A percentile compares a stretch with the other conserved stretches of the same genome.
These are phyloP conservation scores for Phalacrocorax brasilianus DNA, from an alignment of 2,113 vertebrate species.

Conservation along the genomic window DNA sequence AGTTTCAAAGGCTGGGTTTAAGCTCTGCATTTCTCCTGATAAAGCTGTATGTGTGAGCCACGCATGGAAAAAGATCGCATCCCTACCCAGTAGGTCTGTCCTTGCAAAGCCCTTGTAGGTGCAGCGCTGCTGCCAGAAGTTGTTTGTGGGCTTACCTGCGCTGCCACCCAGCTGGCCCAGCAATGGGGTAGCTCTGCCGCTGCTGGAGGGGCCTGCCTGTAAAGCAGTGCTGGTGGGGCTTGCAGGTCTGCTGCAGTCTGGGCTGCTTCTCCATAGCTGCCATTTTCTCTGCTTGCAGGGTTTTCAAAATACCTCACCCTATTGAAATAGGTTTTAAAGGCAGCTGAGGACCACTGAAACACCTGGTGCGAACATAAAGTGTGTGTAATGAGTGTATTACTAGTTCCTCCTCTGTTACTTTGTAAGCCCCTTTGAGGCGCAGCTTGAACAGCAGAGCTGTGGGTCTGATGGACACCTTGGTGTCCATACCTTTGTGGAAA, in stretches of 20 bases:
- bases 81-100: not conserved
- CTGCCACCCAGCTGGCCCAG: rapidly evolving
- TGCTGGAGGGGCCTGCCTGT: not conserved
- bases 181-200: not conserved
- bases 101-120: not conserved
- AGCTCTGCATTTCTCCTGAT: not conserved
- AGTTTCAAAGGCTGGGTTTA: not conserved
- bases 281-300: not conserved
- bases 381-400: not conserved
- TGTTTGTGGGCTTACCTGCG: not conserved
- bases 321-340: not conserved
- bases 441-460: not conserved
- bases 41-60: not conserved
- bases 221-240: rapidly evolving
- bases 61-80: rapidly evolving
- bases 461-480: not conserved
- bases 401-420: not conserved
- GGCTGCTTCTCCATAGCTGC: not conserved
- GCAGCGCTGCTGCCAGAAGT: not conserved
- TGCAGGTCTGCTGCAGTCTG: not conserved
- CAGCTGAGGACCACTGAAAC: not conserved
- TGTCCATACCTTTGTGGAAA: not conserved
- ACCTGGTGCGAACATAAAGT: not conserved
- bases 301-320: not conserved
- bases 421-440: not conserved